phyloP scores from a whole-genome alignment of 2,113 vertebrate genomes.

The Gavia stellata region DNA sequence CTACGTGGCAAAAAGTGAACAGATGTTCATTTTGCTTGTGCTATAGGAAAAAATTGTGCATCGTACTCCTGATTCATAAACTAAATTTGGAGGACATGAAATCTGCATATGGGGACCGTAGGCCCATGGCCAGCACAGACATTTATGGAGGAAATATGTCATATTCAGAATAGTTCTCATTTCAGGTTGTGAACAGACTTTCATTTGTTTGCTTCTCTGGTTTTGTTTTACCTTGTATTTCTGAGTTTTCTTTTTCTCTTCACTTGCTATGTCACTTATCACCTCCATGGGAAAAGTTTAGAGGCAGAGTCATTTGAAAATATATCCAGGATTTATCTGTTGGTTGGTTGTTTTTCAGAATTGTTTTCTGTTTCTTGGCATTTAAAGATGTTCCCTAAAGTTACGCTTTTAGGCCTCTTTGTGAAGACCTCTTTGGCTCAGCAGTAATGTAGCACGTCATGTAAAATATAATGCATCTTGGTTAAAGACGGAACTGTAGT shows the following conservation, averaged over 20 bases:
- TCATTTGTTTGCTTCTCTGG: conserved; percentile 7
- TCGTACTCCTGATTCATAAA: conserved; percentile 68
- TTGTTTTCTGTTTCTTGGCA: background rate
- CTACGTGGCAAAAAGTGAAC: conserved; percentile 69
- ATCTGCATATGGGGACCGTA: conserved; percentile 45
- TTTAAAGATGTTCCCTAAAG: background rate
- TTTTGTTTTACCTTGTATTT: background rate
- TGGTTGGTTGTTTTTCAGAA: background rate
- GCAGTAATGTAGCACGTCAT: background rate
- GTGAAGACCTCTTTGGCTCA: background rate
- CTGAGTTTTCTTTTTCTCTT: background rate
- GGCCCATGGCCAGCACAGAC: conserved; percentile 39
- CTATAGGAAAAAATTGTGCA: conserved; percentile 54
- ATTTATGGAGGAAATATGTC: conserved; percentile 32
- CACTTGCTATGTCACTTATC: background rate
- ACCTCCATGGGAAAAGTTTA: background rate
- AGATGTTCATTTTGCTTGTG: conserved; percentile 77
- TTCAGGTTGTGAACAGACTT: background rate
- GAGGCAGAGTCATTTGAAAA: background rate
- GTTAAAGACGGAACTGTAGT: background rate
- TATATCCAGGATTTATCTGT: background rate
- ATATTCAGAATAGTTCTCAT: conserved; percentile 15
- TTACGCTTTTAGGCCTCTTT: background rate
- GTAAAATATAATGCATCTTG: background rate
- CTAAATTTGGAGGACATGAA: conserved; percentile 65